Conservation (phyloP, 1,140 invertebrate species). For the Leucophenga varia region DNA sequence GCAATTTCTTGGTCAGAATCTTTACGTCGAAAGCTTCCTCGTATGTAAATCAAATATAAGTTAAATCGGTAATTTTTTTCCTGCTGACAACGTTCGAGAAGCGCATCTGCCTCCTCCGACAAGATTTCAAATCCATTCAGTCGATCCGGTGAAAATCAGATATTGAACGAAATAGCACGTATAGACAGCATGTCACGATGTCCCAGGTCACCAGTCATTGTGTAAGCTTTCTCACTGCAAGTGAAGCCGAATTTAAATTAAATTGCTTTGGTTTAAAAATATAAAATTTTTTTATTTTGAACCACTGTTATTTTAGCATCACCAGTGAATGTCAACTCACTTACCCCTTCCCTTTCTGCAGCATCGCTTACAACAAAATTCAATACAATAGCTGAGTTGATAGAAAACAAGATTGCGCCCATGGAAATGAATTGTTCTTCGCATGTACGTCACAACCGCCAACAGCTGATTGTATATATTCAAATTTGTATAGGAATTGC, state of each 20-base stretch:
- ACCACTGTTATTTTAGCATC: no score
- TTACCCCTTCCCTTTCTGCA: no score
- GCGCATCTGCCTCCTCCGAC: slow-evolving; percentile 81
- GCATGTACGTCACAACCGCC: no score
- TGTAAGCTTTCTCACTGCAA: slow-evolving; percentile 91
- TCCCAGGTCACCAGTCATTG: slow-evolving; percentile 75
- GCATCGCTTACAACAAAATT: no score
- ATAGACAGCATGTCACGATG: slow-evolving; percentile 80
- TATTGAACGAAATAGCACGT: slow-evolving; percentile 88
- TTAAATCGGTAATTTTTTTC: slow-evolving; percentile 57
- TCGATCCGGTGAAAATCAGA: slow-evolving; percentile 76
- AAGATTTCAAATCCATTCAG: slow-evolving; percentile 91
- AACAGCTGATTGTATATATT: no score
- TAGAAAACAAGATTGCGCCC: no score
- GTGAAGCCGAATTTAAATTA: slow-evolving; percentile 96
- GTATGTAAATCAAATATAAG: slow-evolving; percentile 65
- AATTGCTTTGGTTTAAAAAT: no score
- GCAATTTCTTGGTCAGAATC: slow-evolving; percentile 55
- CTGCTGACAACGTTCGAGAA: slow-evolving; percentile 69
- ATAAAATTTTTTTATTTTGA: no score
- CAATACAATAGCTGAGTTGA: no score
- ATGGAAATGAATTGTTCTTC: no score
- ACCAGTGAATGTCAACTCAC: no score
- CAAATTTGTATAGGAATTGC: no score
- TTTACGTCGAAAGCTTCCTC: slow-evolving; percentile 37